Base-by-base conservation (phyloP, 1,140 invertebrate species). In the Drosophila pruinosa region DNA sequence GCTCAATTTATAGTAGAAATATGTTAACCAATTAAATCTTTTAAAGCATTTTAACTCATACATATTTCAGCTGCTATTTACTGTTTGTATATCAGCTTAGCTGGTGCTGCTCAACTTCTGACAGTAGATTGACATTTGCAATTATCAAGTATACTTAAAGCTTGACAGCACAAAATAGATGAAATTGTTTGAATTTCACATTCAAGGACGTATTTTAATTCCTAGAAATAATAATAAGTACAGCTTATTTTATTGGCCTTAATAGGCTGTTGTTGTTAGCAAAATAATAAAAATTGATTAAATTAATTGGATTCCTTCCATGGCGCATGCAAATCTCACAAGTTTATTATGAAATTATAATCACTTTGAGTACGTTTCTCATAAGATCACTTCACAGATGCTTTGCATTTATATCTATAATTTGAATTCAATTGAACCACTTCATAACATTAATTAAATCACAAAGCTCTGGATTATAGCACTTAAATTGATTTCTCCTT, bases 51-150 rank as follows among this genome's bases (percentile, higher is more conserved):
- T 24, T 21, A 50, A n/a, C 21, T 69, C 41, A 45, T 36, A 24
- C 39, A 68, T 65, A 48, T 57, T 21, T 15, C 2, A 48, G 10
- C 22, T 28, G n/a, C 7, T 12, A 8, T n/a, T 39, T 2, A 6
- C 8, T 19, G 17, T 34, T 7, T 45, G 0, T 45, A n/a, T 24
- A 21, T 17, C 15, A 19, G 38, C 15, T 41, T 41, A 41, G 15
- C 43, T 43, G 21, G 1, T 45, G 41, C 22, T 22, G 12, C 19
- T 7, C 31, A 22, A 56, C 34, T 50, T 56, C 7, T 64, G 59
- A 71, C 59, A 50, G 19, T 61, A 64, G 68, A 43, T 56, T 64
- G 52, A 7, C 68, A 64, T 22, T 48, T 19, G 19, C 28, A 64
- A 63, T 70, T 64, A 63, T 56, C 19, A 6, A 17, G 5, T 19